Base-by-base conservation (phyloP, 1,140 invertebrate genomes). In the Nephila pilipes region DNA sequence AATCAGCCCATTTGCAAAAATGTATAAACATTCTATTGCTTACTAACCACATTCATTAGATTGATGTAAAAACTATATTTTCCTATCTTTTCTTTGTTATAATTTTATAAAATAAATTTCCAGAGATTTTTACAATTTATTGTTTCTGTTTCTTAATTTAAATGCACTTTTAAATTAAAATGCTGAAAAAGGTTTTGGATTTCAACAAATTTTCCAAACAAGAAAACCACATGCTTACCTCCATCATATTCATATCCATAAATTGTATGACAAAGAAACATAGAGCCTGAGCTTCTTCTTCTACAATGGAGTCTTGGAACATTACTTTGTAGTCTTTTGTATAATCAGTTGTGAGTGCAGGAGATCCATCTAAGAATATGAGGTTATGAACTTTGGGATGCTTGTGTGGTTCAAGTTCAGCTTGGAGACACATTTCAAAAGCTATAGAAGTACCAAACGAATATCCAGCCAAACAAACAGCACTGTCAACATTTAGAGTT, bases 361-460 rank as follows among this genome's bases (percentile, higher is more conserved):
- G 98, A 1, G 98, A 99, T 29, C 99, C 99, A 96, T 99, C 99
- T 69, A 99, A 96, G 85, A 99, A 96, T 32, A 96, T 95, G 8
- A 97, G 94, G 54, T 94, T 94, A 75, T 95, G 94, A 60, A 98
- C 96, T 79, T 95, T 94, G n/a, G 96, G 96, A 0, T 96, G 96
- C 46, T 96, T 95, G 94, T 97, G 96, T 16, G 36, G 97, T 96
- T 55, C 95, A 95, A 92, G 90, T 95, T 99, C 98, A 46, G 99
- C 95, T 94, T 98, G 97, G 16, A 97, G 94, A 3, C 97, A 97
- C 97, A 99, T 99, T 96, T 99, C 99, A 95, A 99, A 98, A 6
- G 98, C 98, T 16, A 99, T 97, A 92, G 97, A 97, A 14, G 98
- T 97, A 80, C 99, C 99, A 95, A 98, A 99, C 0, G 99, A 99